Evolutionary conservation across 2,888 invertebrate species (phyloP), one percentile per base, ranked within the genome.

Genomic region (Drepanosiphum platanoidis): DNA sequence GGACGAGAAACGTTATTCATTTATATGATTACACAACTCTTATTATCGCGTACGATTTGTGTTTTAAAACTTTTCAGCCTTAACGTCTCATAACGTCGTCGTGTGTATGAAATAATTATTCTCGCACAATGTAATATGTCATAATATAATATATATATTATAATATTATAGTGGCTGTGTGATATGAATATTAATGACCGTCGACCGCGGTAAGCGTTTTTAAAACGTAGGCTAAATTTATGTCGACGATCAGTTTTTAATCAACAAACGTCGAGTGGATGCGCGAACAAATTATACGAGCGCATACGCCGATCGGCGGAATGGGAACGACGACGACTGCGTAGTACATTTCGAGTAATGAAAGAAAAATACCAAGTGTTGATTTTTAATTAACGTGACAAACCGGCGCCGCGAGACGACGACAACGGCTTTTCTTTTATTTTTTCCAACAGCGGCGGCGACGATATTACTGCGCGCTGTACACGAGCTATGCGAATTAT

Each of bases 311-410:
- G n/a, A n/a, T n/a, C n/a, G n/a, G n/a, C n/a, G n/a, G n/a, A n/a
- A n/a, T n/a, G n/a, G n/a, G n/a, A n/a, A n/a, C n/a, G n/a, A n/a
- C n/a, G n/a, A n/a, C n/a, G n/a, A n/a, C n/a, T n/a, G n/a, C n/a
- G n/a, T n/a, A n/a, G n/a, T n/a, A n/a, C n/a, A n/a, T n/a, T 18
- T 22, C 18, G 18, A 15, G 30, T 72, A 46, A 74, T 46, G 32
- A 74, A 74, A 74, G 11, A 11, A 74, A 74, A 74, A 46, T 74
- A 74, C 46, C 46, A 11, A 74, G 32, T 74, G 74, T 74, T 74
- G 74, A 42, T 74, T 74, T 74, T 74, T 46, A 74, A 74, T 74
- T 74, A 46, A 3, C 0, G 27, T 22, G 71, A 46, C 18, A 13
- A 74, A 39, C 27, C 39, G 15, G 66, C 15, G 11, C 27, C 39